phyloP scores from a whole-genome alignment of 2,888 invertebrate species.

The Leptinotarsa haldemani region DNA sequence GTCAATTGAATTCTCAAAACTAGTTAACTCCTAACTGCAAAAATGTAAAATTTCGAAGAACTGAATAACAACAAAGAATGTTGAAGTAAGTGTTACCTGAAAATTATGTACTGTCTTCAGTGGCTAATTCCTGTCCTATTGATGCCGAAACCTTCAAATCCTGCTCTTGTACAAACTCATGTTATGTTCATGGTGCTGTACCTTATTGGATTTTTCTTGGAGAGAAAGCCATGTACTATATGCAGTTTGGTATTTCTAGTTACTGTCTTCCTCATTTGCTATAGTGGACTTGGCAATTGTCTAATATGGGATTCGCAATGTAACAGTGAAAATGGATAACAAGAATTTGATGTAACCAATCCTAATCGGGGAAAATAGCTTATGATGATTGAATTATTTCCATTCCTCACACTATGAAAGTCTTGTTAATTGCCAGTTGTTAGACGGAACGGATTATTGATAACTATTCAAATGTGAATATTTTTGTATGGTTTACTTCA shows the following conservation, averaged over 20 bases:
- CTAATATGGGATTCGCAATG: conserved; percentile 90
- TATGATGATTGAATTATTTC: conserved; percentile 34
- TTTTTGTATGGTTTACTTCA: conserved; percentile 41
- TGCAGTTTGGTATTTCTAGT: conserved; percentile 95
- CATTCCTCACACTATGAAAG: conserved; percentile 32
- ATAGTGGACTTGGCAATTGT: conserved; percentile 95
- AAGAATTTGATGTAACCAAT: not conserved
- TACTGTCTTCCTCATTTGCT: conserved; percentile 94
- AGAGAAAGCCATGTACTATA: conserved; percentile 96
- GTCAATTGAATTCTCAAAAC: conserved; percentile 1
- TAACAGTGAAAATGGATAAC: conserved; percentile 70
- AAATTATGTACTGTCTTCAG: conserved; percentile 93
- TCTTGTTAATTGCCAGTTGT: conserved; percentile 33
- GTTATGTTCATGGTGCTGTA: conserved; percentile 98
- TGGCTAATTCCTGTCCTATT: conserved; percentile 96
- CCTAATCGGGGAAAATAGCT: conserved; percentile 32
- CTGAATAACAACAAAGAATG: conserved; percentile 2
- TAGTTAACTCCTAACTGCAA: not conserved
- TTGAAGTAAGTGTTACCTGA: not conserved
- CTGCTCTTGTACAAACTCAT: conserved; percentile 94
- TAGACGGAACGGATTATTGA: conserved; percentile 38
- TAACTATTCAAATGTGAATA: conserved; percentile 41
- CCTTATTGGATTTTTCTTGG: conserved; percentile 95
- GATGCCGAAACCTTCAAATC: conserved; percentile 97
- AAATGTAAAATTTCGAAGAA: not conserved